Evolutionary conservation across 2,797 vertebrate species (phyloP).

Genomic region (Typhlichthys eigenmanni): DNA sequence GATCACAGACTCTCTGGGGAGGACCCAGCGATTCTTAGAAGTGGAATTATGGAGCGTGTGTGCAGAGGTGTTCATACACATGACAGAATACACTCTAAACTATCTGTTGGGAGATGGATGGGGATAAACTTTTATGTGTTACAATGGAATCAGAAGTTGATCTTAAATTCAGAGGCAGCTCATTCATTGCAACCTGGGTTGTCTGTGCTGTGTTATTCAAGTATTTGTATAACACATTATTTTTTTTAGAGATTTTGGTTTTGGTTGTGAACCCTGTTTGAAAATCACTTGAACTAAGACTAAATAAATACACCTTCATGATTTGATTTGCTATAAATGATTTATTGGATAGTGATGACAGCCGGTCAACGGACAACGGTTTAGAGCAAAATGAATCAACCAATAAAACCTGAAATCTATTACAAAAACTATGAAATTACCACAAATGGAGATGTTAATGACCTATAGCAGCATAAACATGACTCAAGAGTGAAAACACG

Average conservation of each 20-base stretch:
- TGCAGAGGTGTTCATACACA: constrained; percentile 9
- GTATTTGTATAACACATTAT: constrained; percentile 10
- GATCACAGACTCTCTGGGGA: constrained; percentile 31
- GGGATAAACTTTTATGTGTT: constrained; percentile 14
- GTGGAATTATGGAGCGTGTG: constrained; percentile 9
- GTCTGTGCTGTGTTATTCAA: constrained; percentile 2
- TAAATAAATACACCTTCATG: constrained; percentile 35
- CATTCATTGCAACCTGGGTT: constrained; percentile 23
- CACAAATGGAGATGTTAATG: background rate
- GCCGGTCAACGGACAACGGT: constrained; percentile 56
- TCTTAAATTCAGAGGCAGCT: constrained; percentile 22
- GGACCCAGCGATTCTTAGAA: constrained; percentile 17
- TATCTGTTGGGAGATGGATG: constrained; percentile 18
- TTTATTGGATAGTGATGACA: constrained; percentile 73
- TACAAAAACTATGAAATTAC: constrained; percentile 7
- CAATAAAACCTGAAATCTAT: constrained; percentile 56
- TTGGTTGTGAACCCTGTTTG: background rate
- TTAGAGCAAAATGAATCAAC: constrained; percentile 47
- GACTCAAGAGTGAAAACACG: constrained; percentile 21
- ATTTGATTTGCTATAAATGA: constrained; percentile 63
- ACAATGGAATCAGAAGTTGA: constrained; percentile 24
- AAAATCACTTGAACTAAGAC: constrained; percentile 27
- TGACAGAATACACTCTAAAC: constrained; percentile 21
- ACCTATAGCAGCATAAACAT: constrained; percentile 2
- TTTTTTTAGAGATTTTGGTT: background rate